These are phyloP conservation scores for Watsonalla cultraria DNA, from an alignment of 2,888 invertebrate genomes.

Conservation along the genomic window DNA sequence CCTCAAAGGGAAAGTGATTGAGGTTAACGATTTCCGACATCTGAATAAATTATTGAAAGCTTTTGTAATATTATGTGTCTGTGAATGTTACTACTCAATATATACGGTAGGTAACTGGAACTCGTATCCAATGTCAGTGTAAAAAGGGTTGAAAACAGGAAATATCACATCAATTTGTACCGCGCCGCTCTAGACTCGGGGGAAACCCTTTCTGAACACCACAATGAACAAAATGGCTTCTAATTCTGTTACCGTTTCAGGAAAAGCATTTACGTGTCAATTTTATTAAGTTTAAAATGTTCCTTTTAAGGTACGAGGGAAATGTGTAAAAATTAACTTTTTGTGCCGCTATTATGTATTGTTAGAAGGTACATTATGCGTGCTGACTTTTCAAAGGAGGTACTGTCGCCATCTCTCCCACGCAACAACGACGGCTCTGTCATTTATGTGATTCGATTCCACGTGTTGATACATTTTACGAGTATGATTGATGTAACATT, in stretches of 20 bases:
- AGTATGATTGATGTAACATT: no score
- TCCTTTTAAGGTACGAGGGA: background rate
- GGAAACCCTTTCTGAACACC: background rate
- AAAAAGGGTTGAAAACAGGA: background rate
- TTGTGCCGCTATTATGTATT: slow-evolving; percentile 1
- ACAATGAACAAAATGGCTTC: background rate
- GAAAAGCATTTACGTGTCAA: background rate
- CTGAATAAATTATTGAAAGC: background rate
- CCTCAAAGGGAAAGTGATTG: no score
- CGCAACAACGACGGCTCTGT: no score
- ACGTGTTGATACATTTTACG: no score
- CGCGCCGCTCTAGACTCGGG: background rate
- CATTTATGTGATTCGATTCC: no score
- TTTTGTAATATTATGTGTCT: background rate
- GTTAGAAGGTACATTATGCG: slow-evolving; percentile 26
- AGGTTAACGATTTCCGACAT: background rate
- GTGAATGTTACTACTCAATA: background rate
- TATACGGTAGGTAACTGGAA: background rate
- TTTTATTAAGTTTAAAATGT: background rate
- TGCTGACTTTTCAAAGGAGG: slow-evolving; percentile 44
- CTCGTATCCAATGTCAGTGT: background rate
- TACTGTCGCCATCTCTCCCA: no score
- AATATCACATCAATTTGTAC: background rate
- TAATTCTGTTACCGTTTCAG: background rate
- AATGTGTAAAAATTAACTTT: background rate